Percentiles rank a stretch among this genome's conserved stretches.
phyloP scores from a whole-genome alignment of 2,113 vertebrate genomes.

The Odocoileus virginianus region DNA sequence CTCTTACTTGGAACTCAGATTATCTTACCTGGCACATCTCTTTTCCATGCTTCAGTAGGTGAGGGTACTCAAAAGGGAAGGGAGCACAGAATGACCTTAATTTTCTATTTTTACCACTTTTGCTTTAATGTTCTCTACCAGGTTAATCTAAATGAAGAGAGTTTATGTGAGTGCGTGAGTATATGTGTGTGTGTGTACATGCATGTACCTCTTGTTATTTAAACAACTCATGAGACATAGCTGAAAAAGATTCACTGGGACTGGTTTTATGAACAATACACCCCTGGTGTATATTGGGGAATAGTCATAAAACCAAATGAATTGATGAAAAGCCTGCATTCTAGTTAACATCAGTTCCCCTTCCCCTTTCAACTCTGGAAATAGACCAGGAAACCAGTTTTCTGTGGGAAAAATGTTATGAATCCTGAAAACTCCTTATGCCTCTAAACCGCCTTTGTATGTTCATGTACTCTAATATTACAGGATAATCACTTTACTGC shows the following conservation, averaged over 20 bases:
- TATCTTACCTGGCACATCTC: background rate
- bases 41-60: background rate
- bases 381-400: slow-evolving; percentile 15
- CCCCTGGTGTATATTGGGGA: background rate
- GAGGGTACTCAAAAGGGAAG: background rate
- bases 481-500: slow-evolving; percentile 49
- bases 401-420: slow-evolving; percentile 26
- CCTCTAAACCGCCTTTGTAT: slow-evolving; percentile 55
- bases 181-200: background rate
- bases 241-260: background rate
- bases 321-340: background rate
- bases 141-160: background rate
- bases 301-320: background rate
- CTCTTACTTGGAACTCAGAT: background rate
- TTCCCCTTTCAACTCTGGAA: slow-evolving; percentile 44
- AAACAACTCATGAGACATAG: background rate
- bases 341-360: slow-evolving; percentile 34
- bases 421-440: slow-evolving; percentile 30
- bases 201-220: background rate
- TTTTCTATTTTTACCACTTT: background rate
- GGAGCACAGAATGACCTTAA: background rate
- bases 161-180: background rate
- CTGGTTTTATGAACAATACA: background rate
- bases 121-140: background rate
- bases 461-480: slow-evolving; percentile 32